Percentiles rank a stretch among this genome's conserved stretches.
These are phyloP conservation scores for Halictus quadricinctus DNA, from an alignment of 2,888 invertebrate genomes.

Conservation along the genomic window DNA sequence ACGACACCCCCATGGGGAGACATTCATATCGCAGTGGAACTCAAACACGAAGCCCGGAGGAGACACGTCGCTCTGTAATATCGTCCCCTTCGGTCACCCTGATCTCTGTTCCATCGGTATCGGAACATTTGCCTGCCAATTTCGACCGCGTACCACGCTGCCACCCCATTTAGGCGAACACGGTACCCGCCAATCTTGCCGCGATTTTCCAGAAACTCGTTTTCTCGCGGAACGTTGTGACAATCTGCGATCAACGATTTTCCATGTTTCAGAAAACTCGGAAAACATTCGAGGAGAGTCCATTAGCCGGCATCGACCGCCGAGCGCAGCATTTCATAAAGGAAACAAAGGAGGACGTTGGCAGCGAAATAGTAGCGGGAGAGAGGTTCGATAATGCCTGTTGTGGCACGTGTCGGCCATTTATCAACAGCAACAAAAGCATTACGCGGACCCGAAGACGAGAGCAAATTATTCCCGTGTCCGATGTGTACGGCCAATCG, in stretches of 20 bases:
- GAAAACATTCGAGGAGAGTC: background rate
- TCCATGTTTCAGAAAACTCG: background rate
- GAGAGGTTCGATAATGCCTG: conserved; percentile 63
- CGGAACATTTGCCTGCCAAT: conserved; percentile 53
- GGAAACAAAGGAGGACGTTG: background rate
- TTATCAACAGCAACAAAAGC: conserved; percentile 61
- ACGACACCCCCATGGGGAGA: conserved; percentile 71
- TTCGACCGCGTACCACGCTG: conserved; percentile 26
- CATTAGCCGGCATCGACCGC: background rate
- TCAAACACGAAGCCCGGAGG: conserved; percentile 61
- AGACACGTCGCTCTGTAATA: conserved; percentile 60
- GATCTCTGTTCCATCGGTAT: conserved; percentile 48
- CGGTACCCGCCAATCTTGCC: background rate
- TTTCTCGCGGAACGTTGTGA: background rate
- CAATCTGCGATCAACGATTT: no score
- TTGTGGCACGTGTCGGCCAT: conserved; percentile 66
- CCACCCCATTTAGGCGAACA: background rate
- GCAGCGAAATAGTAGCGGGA: conserved; percentile 8
- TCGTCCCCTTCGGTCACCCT: conserved; percentile 43
- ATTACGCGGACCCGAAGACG: conserved; percentile 58
- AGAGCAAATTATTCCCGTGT: conserved; percentile 46
- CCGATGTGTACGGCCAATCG: conserved; percentile 39
- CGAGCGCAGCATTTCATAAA: background rate
- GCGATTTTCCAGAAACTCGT: background rate
- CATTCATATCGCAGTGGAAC: conserved; percentile 75